phyloP scores from a whole-genome alignment of 2,888 invertebrate genomes.

The Lasioglossum oenotherae region DNA sequence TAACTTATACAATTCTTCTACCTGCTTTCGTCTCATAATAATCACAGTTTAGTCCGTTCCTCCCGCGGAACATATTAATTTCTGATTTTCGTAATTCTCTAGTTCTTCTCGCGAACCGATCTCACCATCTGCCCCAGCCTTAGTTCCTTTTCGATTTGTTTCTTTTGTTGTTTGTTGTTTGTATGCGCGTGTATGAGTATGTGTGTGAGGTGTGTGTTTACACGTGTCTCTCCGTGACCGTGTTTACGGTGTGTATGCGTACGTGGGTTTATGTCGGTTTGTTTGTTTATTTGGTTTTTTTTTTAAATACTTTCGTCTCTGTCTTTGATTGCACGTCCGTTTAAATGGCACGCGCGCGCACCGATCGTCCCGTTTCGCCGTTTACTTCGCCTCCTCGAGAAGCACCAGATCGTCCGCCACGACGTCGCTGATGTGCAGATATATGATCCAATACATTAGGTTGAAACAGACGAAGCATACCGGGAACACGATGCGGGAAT shows the following conservation, averaged over 20 bases:
- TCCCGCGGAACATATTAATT: constrained; percentile 21
- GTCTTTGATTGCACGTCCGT: constrained; percentile 58
- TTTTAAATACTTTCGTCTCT: constrained; percentile 56
- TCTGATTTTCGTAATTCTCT: constrained; percentile 8
- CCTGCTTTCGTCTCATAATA: constrained; percentile 42
- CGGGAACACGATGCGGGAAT: constrained; percentile 98
- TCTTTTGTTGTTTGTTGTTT: not conserved
- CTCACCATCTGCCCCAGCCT: constrained; percentile 24
- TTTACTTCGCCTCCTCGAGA: constrained; percentile 82
- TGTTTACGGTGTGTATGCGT: not conserved
- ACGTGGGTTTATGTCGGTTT: not conserved
- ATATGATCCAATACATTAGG: constrained; percentile 99
- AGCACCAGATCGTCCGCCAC: constrained; percentile 96
- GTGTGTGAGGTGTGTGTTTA: not conserved
- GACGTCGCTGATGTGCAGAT: constrained; percentile 97
- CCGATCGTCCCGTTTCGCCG: constrained; percentile 29
- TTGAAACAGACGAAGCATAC: constrained; percentile 99
- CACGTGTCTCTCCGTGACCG: not conserved
- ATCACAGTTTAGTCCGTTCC: constrained; percentile 56
- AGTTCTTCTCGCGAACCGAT: constrained; percentile 21
- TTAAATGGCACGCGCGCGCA: constrained; percentile 41
- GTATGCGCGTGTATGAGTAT: not conserved
- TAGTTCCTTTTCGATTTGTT: not conserved
- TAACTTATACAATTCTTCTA: constrained; percentile 46
- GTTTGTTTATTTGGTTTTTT: constrained; percentile 12